Conservation (phyloP, 2,888 invertebrate species). For the Orthosia gothica region DNA sequence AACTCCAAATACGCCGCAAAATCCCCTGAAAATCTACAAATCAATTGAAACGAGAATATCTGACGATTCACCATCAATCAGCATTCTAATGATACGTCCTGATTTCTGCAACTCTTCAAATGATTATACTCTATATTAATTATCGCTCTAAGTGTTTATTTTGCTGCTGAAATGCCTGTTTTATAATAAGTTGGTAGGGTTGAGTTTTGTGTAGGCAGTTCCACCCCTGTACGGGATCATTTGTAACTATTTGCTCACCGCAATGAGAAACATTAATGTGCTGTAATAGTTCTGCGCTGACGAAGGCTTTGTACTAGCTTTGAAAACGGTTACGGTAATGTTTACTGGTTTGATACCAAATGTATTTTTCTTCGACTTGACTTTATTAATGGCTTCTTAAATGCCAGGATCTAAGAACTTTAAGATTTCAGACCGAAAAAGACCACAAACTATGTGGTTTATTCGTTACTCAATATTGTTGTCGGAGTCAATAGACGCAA, state of each 20-base stretch:
- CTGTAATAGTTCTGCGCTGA: constrained; percentile 46
- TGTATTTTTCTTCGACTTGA: not conserved
- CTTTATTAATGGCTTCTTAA: constrained; percentile 11
- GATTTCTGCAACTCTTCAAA: constrained; percentile 56
- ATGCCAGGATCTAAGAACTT: no score
- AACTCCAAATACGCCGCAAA: constrained; percentile 12
- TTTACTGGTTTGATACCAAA: constrained; percentile 13
- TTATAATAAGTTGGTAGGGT: not conserved
- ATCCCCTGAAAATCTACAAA: constrained; percentile 20
- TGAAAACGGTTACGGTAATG: not conserved
- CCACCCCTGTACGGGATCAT: constrained; percentile 28
- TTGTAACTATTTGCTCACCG: constrained; percentile 59
- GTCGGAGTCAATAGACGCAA: no score
- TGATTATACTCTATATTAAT: constrained; percentile 43
- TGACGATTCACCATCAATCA: constrained; percentile 39
- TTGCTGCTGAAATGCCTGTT: not conserved
- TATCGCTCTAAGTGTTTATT: not conserved
- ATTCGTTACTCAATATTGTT: no score
- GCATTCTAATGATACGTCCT: constrained; percentile 30
- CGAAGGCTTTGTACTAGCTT: constrained; percentile 31
- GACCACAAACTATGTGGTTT: no score
- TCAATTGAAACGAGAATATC: constrained; percentile 35
- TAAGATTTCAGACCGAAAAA: no score
- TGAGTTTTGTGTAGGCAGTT: not conserved
- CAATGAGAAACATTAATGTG: constrained; percentile 54